Percentiles rank a stretch among this genome's conserved stretches.
These are phyloP conservation scores for Mongoloraphidia duomilia DNA, from an alignment of 2,888 invertebrate genomes.

Conservation along the genomic window DNA sequence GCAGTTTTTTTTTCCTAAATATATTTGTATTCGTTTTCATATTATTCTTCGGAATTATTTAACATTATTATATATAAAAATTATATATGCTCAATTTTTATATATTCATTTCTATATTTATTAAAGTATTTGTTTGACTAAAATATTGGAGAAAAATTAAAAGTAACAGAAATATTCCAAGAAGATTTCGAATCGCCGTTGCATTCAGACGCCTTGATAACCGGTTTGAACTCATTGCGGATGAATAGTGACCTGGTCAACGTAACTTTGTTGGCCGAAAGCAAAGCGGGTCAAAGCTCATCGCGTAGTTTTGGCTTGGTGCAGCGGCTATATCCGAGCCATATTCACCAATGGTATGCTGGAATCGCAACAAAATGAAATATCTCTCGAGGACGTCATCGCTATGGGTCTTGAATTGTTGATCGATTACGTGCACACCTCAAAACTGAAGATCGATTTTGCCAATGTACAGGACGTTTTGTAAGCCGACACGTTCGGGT, in stretches of 20 bases:
- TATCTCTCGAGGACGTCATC: conserved; percentile 48
- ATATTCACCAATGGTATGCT: conserved; percentile 60
- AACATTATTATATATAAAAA: no score
- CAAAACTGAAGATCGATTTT: conserved; percentile 42
- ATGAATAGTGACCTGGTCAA: conserved; percentile 47
- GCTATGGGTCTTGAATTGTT: conserved; percentile 47
- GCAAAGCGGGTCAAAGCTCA: conserved; percentile 50
- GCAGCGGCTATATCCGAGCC: conserved; percentile 59
- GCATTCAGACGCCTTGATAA: conserved; percentile 38
- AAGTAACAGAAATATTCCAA: conserved; percentile 27
- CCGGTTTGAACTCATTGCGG: conserved; percentile 45
- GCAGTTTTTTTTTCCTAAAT: no score
- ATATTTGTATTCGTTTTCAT: no score
- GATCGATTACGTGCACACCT: conserved; percentile 55
- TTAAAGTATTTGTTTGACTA: no score
- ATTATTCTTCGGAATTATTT: no score
- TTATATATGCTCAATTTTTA: no score
- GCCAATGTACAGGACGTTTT: conserved; percentile 53
- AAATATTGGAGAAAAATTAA: no score
- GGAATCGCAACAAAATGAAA: conserved; percentile 48
- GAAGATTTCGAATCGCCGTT: conserved; percentile 38
- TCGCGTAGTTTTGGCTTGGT: conserved; percentile 52
- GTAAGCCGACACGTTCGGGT: conserved; percentile 45
- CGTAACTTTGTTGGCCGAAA: conserved; percentile 50
- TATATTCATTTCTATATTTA: no score